Evolutionary conservation across 2,888 invertebrate genomes (phyloP).

Genomic region (Helicoverpa assulta): DNA sequence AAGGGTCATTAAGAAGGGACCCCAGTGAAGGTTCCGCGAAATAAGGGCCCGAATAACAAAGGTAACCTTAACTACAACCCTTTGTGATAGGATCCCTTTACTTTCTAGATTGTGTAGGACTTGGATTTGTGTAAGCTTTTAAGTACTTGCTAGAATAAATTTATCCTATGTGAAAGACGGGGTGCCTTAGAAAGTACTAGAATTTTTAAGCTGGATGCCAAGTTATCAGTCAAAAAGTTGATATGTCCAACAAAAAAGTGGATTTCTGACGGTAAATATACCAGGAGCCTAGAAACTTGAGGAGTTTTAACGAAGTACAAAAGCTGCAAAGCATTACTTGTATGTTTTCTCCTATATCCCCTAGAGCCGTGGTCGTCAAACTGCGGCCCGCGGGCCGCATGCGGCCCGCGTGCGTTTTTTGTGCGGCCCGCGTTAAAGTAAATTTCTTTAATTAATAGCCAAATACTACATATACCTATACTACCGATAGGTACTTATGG

Average conservation of each 20-base stretch:
- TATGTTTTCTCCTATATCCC: too few species aligned
- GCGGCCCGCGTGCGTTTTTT: too few species aligned
- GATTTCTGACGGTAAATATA: too few species aligned
- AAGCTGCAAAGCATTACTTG: neutral
- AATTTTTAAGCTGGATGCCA: neutral
- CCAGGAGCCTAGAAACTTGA: neutral
- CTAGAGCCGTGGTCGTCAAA: too few species aligned
- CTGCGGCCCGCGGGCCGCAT: too few species aligned
- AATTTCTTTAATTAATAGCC: too few species aligned
- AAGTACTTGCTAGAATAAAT: constrained; percentile 1
- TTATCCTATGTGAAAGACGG: too few species aligned
- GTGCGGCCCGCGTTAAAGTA: too few species aligned
- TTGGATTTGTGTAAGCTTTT: constrained; percentile 11
- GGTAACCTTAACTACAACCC: constrained; percentile 22
- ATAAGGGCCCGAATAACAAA: constrained; percentile 16
- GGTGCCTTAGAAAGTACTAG: neutral
- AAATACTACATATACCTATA: too few species aligned
- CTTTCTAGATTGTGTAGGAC: neutral
- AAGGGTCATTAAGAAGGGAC: neutral
- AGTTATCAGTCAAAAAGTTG: neutral
- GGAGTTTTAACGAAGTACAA: neutral
- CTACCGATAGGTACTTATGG: too few species aligned
- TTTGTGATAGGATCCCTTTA: constrained; percentile 7
- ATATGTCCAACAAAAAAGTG: too few species aligned
- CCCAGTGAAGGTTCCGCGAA: neutral